Evolutionary conservation across 2,113 vertebrate species (phyloP).

Genomic region (Sturnus vulgaris): DNA sequence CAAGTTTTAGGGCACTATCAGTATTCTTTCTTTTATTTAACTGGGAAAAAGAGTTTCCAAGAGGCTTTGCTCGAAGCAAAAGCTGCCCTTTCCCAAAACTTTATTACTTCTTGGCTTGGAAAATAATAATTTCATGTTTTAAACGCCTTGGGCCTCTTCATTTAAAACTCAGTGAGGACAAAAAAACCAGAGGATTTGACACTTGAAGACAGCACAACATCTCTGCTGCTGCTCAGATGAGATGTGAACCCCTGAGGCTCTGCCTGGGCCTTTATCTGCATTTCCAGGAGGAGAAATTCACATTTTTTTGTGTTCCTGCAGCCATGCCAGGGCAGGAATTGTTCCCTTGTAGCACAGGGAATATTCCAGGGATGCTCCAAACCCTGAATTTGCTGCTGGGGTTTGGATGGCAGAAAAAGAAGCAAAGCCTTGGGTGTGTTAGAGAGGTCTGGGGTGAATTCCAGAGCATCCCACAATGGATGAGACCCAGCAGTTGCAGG

Average conservation of each 20-base stretch:
- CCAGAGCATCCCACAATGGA: neutral
- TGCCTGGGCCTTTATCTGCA: neutral
- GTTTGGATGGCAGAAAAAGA: neutral
- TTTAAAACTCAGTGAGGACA: neutral
- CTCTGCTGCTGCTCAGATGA: neutral
- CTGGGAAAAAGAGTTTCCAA: neutral
- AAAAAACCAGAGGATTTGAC: neutral
- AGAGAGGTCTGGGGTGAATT: neutral
- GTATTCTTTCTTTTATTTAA: neutral
- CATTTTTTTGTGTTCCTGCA: neutral
- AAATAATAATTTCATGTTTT: neutral
- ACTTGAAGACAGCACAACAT: neutral
- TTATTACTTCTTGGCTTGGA: neutral
- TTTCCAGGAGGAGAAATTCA: neutral
- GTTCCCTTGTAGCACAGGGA: neutral
- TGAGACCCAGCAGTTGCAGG: neutral
- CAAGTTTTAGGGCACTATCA: neutral
- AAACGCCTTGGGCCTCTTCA: neutral
- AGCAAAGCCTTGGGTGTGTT: neutral
- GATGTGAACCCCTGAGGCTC: neutral
- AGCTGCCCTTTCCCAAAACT: neutral
- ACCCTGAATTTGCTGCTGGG: neutral
- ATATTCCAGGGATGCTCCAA: neutral
- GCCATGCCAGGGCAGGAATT: neutral
- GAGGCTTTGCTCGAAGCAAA: neutral